A percentile compares a stretch with the other conserved stretches of the same genome.
These are phyloP conservation scores for Aegithalos caudatus DNA, from an alignment of 2,113 vertebrate species.

Conservation along the genomic window DNA sequence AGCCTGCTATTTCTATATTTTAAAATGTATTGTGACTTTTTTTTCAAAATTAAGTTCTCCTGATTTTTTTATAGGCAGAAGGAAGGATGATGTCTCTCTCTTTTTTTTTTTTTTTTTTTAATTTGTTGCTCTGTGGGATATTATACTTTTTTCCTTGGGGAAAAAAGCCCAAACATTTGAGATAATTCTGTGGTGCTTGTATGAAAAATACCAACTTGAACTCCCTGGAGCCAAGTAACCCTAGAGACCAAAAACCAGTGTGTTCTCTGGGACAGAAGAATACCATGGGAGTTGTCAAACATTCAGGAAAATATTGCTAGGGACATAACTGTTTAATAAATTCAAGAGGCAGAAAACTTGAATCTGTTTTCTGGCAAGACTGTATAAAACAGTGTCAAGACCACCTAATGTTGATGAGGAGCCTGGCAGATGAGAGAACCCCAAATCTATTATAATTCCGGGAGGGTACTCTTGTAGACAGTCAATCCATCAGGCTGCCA, in stretches of 20 bases:
- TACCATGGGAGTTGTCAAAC: neutral
- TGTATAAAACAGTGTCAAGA: neutral
- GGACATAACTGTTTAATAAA: neutral
- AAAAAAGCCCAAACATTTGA: neutral
- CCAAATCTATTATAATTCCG: neutral
- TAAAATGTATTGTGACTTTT: neutral
- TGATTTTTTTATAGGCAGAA: neutral
- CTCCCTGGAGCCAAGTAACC: neutral
- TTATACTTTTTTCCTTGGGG: neutral
- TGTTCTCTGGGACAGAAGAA: neutral
- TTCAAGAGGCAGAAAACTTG: neutral
- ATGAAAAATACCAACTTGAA: neutral
- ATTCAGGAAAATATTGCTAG: neutral
- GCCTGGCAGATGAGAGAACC: neutral
- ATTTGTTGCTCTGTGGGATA: neutral
- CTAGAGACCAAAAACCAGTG: neutral
- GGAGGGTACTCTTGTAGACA: neutral
- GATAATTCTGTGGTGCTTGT: neutral
- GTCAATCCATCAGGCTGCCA: neutral
- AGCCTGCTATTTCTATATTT: neutral
- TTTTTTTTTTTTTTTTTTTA: rapidly evolving
- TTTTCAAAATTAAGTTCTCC: neutral
- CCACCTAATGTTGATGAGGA: neutral
- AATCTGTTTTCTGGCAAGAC: neutral
- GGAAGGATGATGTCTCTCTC: neutral